A percentile compares a stretch with the other conserved stretches of the same genome.
Conservation (phyloP, 2,888 invertebrate species). For the Magallana nippona region DNA sequence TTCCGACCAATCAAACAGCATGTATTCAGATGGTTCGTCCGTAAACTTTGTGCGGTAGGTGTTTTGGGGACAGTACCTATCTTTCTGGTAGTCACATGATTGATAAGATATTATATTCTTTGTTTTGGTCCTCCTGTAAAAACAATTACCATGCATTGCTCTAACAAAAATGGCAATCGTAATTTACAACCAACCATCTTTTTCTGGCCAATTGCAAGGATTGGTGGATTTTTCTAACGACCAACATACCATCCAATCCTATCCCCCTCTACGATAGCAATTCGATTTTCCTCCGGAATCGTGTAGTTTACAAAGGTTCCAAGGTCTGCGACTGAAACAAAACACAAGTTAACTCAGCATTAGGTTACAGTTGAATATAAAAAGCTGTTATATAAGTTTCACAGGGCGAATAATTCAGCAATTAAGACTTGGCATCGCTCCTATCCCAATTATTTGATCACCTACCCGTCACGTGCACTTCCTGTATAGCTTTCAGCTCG, state of each 20-base stretch:
- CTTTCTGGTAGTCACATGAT: slow-evolving; percentile 19
- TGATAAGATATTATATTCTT: slow-evolving; percentile 20
- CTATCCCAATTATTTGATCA: not conserved
- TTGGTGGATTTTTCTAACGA: too few relatives aligned
- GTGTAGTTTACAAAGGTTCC: slow-evolving; percentile 18
- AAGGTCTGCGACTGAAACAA: slow-evolving; percentile 4
- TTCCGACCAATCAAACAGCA: slow-evolving; percentile 11
- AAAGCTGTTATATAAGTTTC: not conserved
- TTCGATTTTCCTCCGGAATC: slow-evolving; percentile 6
- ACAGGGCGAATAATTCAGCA: not conserved
- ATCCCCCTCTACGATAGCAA: slow-evolving; percentile 15
- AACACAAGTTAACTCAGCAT: too few relatives aligned
- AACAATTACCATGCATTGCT: too few relatives aligned
- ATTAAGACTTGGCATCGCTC: not conserved
- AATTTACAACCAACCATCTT: too few relatives aligned
- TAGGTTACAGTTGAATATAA: too few relatives aligned
- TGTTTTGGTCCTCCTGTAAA: not conserved
- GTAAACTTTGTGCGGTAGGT: not conserved
- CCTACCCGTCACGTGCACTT: slow-evolving; percentile 8
- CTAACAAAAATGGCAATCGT: too few relatives aligned
- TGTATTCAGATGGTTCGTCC: not conserved
- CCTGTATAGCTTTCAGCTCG: slow-evolving; percentile 3
- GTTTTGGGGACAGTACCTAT: slow-evolving; percentile 18
- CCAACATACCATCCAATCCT: slow-evolving; percentile 22
- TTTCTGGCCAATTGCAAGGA: too few relatives aligned